Conservation (phyloP, 2,113 vertebrate genomes). For the Protomyctophum bolini region DNA sequence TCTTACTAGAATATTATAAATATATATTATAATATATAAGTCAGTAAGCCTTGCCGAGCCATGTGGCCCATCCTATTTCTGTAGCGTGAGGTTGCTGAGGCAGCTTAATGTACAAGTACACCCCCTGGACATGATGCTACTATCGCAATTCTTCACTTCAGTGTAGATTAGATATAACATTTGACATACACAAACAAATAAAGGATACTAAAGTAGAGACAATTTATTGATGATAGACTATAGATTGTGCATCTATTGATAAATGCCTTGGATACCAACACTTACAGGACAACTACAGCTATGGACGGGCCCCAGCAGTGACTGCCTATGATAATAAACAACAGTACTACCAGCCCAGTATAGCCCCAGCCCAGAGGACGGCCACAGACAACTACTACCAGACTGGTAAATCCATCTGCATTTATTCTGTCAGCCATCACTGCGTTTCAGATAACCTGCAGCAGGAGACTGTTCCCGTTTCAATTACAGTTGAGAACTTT, state of each 20-base stretch:
- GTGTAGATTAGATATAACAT: not conserved
- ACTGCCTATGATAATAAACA: conserved; percentile 71
- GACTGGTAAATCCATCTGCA: conserved; percentile 60
- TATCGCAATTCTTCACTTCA: not conserved
- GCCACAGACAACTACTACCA: conserved; percentile 71
- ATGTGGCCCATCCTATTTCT: too few species aligned
- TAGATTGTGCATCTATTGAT: conserved; percentile 10
- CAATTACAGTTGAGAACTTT: conserved; percentile 11
- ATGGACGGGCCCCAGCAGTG: conserved; percentile 53
- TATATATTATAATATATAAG: not conserved
- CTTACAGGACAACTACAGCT: conserved; percentile 72
- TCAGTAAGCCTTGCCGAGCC: too few species aligned
- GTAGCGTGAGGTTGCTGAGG: too few species aligned
- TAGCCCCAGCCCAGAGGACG: conserved; percentile 60
- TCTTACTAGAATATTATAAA: too few species aligned
- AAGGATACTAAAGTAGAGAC: too few species aligned
- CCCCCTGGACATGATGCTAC: too few species aligned
- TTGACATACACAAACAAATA: not conserved
- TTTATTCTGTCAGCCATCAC: not conserved
- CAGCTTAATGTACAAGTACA: too few species aligned
- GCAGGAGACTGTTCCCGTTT: not conserved
- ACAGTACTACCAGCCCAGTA: conserved; percentile 67
- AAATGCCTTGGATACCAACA: not conserved
- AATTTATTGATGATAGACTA: too few species aligned
- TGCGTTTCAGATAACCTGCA: not conserved